A percentile compares a stretch with the other conserved stretches of the same genome.
phyloP scores from a whole-genome alignment of 1,140 invertebrate genomes.

The Phymastichus coffea region DNA sequence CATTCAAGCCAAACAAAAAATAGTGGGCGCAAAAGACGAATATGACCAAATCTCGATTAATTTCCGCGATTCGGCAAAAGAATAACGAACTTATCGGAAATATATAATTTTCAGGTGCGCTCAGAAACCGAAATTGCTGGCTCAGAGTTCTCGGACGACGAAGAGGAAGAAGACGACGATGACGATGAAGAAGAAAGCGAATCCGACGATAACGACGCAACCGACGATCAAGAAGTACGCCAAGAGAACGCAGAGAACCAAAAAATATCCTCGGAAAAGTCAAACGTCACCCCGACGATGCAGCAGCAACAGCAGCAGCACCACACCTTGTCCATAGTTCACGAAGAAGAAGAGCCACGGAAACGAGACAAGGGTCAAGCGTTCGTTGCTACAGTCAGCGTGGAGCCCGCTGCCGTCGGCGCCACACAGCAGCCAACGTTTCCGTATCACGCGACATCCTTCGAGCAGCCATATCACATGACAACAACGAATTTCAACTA shows the following conservation, averaged over 20 bases:
- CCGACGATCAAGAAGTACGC: slow-evolving; percentile 43
- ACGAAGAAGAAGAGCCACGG: slow-evolving; percentile 67
- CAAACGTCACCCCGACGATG: slow-evolving; percentile 14
- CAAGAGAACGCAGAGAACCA: slow-evolving; percentile 50
- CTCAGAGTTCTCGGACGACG: slow-evolving; percentile 41
- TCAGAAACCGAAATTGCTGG: slow-evolving; percentile 42
- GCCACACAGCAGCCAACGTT: not conserved
- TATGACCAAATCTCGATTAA: no score
- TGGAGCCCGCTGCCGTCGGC: not conserved
- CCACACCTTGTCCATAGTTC: slow-evolving; percentile 73
- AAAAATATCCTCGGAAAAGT: slow-evolving; percentile 45
- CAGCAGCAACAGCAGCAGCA: slow-evolving; percentile 62
- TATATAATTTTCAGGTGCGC: slow-evolving; percentile 55
- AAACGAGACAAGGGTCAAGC: slow-evolving; percentile 41
- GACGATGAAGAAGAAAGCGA: slow-evolving; percentile 46
- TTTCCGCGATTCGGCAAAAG: no score
- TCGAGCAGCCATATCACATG: not conserved
- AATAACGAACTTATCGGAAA: no score
- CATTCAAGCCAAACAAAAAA: no score
- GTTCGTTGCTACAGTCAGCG: slow-evolving; percentile 19
- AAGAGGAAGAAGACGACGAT: slow-evolving; percentile 40
- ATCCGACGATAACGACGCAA: slow-evolving; percentile 36
- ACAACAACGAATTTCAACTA: slow-evolving; percentile 25
- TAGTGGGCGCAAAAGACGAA: no score
- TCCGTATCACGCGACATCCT: not conserved